Conservation (phyloP, 2,797 vertebrate species). For the Manis pentadactyla region DNA sequence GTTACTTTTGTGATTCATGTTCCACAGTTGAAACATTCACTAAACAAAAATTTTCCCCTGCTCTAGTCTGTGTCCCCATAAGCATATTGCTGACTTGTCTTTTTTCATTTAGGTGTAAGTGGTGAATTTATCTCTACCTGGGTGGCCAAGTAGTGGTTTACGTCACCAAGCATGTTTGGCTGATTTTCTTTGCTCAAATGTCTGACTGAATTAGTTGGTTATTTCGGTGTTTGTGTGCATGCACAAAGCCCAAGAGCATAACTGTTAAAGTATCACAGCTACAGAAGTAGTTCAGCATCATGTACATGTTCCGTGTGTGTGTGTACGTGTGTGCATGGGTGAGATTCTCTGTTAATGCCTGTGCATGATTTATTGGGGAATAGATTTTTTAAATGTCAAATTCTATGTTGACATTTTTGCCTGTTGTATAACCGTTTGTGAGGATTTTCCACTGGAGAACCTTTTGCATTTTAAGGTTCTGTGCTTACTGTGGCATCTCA, state of each 20-base stretch:
- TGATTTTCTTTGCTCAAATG: conserved; percentile 28
- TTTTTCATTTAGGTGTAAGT: conserved; percentile 9
- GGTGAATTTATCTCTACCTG: conserved; percentile 7
- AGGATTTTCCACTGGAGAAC: neutral
- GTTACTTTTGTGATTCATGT: conserved; percentile 45
- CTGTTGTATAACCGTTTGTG: neutral
- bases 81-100: neutral
- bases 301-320: neutral
- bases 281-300: neutral
- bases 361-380: neutral
- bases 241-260: neutral
- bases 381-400: neutral
- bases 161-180: neutral
- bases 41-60: neutral
- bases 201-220: conserved; percentile 6
- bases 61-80: neutral
- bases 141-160: neutral
- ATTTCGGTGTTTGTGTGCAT: conserved; percentile 12
- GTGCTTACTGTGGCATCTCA: neutral
- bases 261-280: neutral
- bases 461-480: conserved; percentile 16
- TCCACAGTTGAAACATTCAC: neutral
- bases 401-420: conserved; percentile 1
- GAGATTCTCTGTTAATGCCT: neutral
- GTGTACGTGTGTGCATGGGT: neutral